Evolutionary conservation across 2,888 invertebrate genomes (phyloP), one percentile per base, ranked within the genome.

Genomic region (Lepidochrysops patricia): DNA sequence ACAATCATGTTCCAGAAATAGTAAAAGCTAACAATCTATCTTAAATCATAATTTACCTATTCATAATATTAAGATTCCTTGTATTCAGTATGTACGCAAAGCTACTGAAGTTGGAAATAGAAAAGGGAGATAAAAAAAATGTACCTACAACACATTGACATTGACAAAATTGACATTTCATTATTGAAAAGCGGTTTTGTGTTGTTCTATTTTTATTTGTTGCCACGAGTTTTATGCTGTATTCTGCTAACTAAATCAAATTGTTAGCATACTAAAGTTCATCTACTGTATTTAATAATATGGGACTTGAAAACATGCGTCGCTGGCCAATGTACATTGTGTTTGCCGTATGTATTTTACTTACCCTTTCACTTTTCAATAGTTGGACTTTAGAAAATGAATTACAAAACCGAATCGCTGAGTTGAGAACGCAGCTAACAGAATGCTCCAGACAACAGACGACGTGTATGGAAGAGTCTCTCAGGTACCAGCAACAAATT

Each of bases 301-400:
- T 89, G 88, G 88, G 89, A 70, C 79, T 89, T 68, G 89, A 88
- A 80, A 89, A 84, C 72, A 87, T 88, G 88, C 87, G 88, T 76
- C 88, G 88, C 61, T 88, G 88, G 88, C 89, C 88, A 27, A 82
- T 85, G 79, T 88, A 86, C 63, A 80, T 85, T 66, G 78, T 84
- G 61, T 87, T 87, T 67, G 84, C 84, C 5, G 73, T 84, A 57
- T 84, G 84, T 68, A 79, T 88, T 72, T 72, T 88, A 67, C 76
- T 87, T 61, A 78, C 82, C 70, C 82, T 88, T 77, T 86, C 88
- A 77, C 82, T 89, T 61, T 80, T 89, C 64, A 88, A 87, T 74
- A 88, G 84, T 69, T 88, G 89, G 86, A 80, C 78, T 71, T 71
- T 82, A 64, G 87, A 87, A 63, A 80, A 77, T 5, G 87, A 84